Percentiles rank a stretch among this genome's conserved stretches.
phyloP scores from a whole-genome alignment of 2,888 invertebrate genomes.

The Synergus gifuensis region DNA sequence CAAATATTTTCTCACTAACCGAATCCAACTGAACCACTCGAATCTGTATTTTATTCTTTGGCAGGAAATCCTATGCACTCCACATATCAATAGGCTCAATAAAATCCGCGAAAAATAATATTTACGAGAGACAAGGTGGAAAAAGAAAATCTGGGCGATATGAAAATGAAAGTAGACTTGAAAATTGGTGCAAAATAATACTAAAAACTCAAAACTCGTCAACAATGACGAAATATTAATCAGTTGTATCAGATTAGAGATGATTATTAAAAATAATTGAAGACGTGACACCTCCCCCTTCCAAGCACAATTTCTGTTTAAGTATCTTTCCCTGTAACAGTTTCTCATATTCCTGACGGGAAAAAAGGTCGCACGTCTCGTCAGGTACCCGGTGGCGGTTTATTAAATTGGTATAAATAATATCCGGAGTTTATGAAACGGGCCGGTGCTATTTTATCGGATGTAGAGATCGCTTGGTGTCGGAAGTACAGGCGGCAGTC shows the following conservation, averaged over 20 bases:
- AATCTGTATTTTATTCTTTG: conserved; percentile 4
- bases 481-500: conserved; percentile 65
- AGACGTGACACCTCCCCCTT: too few species aligned
- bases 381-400: conserved; percentile 44
- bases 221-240: too few species aligned
- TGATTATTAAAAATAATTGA: too few species aligned
- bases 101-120: background rate
- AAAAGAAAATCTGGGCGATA: background rate
- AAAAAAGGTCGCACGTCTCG: background rate
- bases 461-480: conserved; percentile 62
- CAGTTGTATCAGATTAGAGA: too few species aligned
- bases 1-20: conserved; percentile 8
- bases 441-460: conserved; percentile 63
- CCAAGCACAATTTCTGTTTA: too few species aligned
- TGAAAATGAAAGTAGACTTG: background rate
- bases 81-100: background rate
- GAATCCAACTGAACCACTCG: background rate
- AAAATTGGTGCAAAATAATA: background rate
- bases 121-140: conserved; percentile 2
- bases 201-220: too few species aligned
- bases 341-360: background rate
- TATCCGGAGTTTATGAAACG: conserved; percentile 53
- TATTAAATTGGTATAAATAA: conserved; percentile 62
- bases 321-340: background rate
- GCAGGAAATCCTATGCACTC: background rate